Percentiles rank a stretch among this genome's conserved stretches.
phyloP scores from a whole-genome alignment of 1,140 invertebrate species.

The Caenorhabditis elegans region DNA sequence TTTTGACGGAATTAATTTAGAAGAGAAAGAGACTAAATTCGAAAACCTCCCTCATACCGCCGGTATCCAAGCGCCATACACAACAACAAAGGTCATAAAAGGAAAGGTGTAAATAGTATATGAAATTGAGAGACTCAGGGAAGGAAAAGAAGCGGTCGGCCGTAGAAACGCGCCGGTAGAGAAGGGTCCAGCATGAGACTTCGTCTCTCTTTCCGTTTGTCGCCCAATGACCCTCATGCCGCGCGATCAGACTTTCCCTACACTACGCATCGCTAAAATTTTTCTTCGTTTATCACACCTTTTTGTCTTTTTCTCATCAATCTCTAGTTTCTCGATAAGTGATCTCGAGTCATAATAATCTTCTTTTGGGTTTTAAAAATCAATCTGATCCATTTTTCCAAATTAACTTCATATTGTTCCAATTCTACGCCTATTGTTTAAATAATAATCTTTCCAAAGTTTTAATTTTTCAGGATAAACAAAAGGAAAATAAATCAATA shows the following conservation, averaged over 20 bases:
- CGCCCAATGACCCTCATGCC: conserved; percentile 19
- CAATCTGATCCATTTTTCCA: not conserved
- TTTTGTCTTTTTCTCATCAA: not conserved
- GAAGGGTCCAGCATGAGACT: not conserved
- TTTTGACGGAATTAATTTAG: not conserved
- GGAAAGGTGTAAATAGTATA: not conserved
- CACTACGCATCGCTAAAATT: conserved; percentile 18
- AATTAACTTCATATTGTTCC: not conserved
- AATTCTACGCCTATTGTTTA: no score
- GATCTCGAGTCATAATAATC: not conserved
- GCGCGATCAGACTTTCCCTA: conserved; percentile 8
- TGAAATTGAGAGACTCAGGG: not conserved
- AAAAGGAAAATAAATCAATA: not conserved
- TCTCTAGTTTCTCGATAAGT: not conserved
- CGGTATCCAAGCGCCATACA: conserved; percentile 20
- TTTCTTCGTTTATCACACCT: conserved; percentile 3
- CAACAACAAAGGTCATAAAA: conserved; percentile 33
- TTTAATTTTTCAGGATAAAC: no score
- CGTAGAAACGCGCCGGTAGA: conserved; percentile 27
- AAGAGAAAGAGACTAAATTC: not conserved
- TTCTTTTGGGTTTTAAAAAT: no score
- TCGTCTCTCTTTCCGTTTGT: conserved; percentile 3
- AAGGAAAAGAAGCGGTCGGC: conserved; percentile 12
- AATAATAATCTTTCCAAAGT: no score
- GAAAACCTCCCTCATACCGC: not conserved